Conservation (phyloP, 1,140 invertebrate species). For the Heliconius himera region DNA sequence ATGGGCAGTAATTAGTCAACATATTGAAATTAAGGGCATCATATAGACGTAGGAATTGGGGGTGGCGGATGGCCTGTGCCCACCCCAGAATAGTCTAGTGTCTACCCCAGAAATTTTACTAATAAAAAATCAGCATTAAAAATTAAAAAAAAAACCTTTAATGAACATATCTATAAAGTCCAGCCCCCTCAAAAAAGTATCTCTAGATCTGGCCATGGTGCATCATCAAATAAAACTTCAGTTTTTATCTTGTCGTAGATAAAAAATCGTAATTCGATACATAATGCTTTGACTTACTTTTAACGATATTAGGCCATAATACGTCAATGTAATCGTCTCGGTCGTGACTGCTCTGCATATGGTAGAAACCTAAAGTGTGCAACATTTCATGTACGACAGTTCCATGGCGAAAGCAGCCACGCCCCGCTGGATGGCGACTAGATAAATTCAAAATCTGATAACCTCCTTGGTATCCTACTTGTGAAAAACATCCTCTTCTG, state of each 20-base stretch:
- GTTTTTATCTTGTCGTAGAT: no score
- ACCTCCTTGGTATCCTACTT: slow-evolving; percentile 78
- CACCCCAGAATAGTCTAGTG: no score
- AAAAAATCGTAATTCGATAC: neutral
- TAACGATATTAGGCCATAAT: slow-evolving; percentile 86
- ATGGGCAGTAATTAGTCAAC: neutral
- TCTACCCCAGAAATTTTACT: no score
- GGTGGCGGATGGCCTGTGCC: no score
- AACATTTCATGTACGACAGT: slow-evolving; percentile 87
- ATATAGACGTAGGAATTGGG: no score
- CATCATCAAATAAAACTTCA: no score
- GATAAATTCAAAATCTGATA: slow-evolving; percentile 81
- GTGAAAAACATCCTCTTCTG: slow-evolving; percentile 80
- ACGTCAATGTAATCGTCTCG: slow-evolving; percentile 87
- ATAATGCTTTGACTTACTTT: slow-evolving; percentile 51
- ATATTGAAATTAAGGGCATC: neutral
- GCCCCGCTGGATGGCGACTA: slow-evolving; percentile 69
- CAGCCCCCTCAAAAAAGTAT: no score
- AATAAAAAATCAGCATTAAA: no score
- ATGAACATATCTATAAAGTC: no score
- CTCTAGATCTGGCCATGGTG: no score
- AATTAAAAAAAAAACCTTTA: no score
- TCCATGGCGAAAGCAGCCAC: slow-evolving; percentile 81
- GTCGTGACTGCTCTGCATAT: slow-evolving; percentile 88
- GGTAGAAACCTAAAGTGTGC: slow-evolving; percentile 86